A percentile compares a stretch with the other conserved stretches of the same genome.
Evolutionary conservation across 2,888 invertebrate species (phyloP).

Genomic region (Diabrotica balteata): DNA sequence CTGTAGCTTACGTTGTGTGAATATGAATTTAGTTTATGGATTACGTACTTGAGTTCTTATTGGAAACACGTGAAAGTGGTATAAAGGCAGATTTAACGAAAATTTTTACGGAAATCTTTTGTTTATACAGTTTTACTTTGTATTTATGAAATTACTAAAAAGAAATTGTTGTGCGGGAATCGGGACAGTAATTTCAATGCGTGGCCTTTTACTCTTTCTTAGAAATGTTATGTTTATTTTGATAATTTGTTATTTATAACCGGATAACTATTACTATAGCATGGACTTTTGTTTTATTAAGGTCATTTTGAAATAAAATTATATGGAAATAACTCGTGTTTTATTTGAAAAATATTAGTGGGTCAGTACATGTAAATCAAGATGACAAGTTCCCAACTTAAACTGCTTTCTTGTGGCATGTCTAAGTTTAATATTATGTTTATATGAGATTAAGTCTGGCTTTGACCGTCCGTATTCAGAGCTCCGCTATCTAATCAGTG

Average conservation of each 20-base stretch:
- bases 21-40: constrained; percentile 26
- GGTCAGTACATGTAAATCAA: no score
- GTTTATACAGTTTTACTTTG: background rate
- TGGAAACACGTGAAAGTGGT: constrained; percentile 8
- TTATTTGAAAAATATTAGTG: no score
- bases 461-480: no score
- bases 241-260: constrained; percentile 32
- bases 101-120: background rate
- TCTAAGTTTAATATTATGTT: no score
- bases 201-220: constrained; percentile 19
- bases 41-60: constrained; percentile 5
- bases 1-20: constrained; percentile 19
- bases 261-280: constrained; percentile 26
- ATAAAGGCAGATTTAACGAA: constrained; percentile 8
- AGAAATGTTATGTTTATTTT: constrained; percentile 26
- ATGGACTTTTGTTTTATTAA: constrained; percentile 36
- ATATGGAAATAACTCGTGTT: constrained; percentile 6
- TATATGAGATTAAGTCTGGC: no score
- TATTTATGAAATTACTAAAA: background rate
- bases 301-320: constrained; percentile 36
- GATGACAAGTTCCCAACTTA: no score
- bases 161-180: background rate
- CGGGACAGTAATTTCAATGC: constrained; percentile 6
- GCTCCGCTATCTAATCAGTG: no score
- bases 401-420: no score